Conservation (phyloP, 2,113 vertebrate species). For the Lycaon pictus region DNA sequence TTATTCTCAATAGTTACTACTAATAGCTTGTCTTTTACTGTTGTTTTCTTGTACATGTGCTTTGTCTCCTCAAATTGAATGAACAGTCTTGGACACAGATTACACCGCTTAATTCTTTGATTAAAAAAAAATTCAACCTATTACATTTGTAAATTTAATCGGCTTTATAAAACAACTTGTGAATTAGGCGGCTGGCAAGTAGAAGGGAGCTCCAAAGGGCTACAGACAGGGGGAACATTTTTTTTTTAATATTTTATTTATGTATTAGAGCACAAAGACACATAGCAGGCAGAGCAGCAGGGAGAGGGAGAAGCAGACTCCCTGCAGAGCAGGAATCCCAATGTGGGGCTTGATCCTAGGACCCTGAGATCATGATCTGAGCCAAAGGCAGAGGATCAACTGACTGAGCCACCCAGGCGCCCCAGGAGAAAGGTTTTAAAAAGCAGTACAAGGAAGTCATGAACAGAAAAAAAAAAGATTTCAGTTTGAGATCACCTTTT, state of each 20-base stretch:
- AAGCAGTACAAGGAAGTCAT: not conserved
- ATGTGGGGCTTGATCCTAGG: too few relatives aligned
- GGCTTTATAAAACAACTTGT: not conserved
- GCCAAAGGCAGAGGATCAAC: too few relatives aligned
- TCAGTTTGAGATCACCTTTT: not conserved
- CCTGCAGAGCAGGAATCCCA: too few relatives aligned
- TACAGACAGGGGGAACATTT: not conserved
- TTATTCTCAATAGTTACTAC: not conserved
- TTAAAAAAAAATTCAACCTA: not conserved
- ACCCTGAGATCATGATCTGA: too few relatives aligned
- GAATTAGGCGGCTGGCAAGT: not conserved
- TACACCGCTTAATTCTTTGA: not conserved
- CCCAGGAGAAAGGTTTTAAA: not conserved
- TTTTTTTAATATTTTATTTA: too few relatives aligned
- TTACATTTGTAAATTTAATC: not conserved
- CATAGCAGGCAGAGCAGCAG: too few relatives aligned
- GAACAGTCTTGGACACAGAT: not conserved
- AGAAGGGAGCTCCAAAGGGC: not conserved
- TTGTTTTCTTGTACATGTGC: not conserved
- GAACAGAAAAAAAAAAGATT: not conserved
- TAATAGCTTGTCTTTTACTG: not conserved
- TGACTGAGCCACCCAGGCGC: too few relatives aligned
- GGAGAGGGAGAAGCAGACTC: too few relatives aligned
- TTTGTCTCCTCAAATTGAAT: not conserved
- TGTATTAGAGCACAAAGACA: too few relatives aligned